Evolutionary conservation across 2,888 invertebrate genomes (phyloP).

Genomic region (Machimus atricapillus): DNA sequence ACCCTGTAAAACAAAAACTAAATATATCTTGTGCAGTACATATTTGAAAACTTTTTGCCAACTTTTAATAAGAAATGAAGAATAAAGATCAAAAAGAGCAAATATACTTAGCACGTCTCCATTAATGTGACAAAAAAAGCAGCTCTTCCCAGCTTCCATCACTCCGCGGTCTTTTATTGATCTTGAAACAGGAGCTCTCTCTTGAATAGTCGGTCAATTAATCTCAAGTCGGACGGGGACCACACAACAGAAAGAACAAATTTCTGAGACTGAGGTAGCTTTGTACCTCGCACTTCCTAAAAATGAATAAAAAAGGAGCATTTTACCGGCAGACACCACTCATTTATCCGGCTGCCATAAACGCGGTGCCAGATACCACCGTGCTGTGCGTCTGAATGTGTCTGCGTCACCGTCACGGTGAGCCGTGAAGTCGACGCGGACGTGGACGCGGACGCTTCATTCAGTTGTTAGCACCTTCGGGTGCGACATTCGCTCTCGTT

Average conservation of each 20-base stretch:
- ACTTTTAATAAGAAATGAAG: not conserved
- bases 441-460: not conserved
- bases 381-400: not conserved
- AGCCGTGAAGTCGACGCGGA: not conserved
- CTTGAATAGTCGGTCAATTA: slow-evolving; percentile 21
- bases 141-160: not conserved
- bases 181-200: slow-evolving; percentile 8
- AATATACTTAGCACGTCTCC: not conserved
- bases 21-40: too few relatives aligned
- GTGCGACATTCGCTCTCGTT: not conserved
- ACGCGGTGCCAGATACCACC: slow-evolving; percentile 27
- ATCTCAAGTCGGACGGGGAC: not conserved
- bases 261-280: not conserved
- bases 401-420: not conserved
- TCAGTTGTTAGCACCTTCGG: slow-evolving; percentile 33
- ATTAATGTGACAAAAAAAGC: not conserved
- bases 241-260: slow-evolving; percentile 10
- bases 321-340: not conserved
- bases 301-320: not conserved
- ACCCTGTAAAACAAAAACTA: too few relatives aligned
- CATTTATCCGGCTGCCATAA: slow-evolving; percentile 20
- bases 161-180: not conserved
- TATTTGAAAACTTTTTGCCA: not conserved
- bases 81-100: not conserved
- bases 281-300: not conserved